Evolutionary conservation across 2,113 vertebrate genomes (phyloP).

Genomic region (Nasalis larvatus): DNA sequence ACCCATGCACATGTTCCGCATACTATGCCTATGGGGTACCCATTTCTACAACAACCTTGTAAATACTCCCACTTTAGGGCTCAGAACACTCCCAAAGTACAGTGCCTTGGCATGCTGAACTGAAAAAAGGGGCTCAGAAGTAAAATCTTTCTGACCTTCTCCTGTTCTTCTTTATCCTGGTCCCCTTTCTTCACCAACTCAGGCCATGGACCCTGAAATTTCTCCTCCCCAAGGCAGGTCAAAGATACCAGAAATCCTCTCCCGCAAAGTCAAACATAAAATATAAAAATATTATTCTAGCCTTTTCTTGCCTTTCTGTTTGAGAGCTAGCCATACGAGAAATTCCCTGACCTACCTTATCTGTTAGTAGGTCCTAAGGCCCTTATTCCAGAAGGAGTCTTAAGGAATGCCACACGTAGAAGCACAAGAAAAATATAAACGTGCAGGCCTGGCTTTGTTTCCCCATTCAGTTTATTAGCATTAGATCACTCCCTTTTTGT

Average conservation of each 20-base stretch:
- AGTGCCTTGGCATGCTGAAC: neutral
- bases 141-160: neutral
- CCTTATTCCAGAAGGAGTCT: neutral
- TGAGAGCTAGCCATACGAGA: neutral
- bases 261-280: neutral
- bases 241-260: neutral
- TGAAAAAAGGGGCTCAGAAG: neutral
- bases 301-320: neutral
- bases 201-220: neutral
- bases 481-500: neutral
- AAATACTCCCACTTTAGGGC: neutral
- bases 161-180: neutral
- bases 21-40: neutral
- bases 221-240: neutral
- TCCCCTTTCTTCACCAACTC: neutral
- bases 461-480: neutral
- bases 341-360: neutral
- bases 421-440: neutral
- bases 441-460: neutral
- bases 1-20: neutral
- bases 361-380: neutral
- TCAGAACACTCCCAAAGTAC: neutral
- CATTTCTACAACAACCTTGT: neutral
- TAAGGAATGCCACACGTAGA: neutral
- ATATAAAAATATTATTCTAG: neutral